Evolutionary conservation across 2,113 vertebrate genomes (phyloP).

Genomic region (Esox niger): DNA sequence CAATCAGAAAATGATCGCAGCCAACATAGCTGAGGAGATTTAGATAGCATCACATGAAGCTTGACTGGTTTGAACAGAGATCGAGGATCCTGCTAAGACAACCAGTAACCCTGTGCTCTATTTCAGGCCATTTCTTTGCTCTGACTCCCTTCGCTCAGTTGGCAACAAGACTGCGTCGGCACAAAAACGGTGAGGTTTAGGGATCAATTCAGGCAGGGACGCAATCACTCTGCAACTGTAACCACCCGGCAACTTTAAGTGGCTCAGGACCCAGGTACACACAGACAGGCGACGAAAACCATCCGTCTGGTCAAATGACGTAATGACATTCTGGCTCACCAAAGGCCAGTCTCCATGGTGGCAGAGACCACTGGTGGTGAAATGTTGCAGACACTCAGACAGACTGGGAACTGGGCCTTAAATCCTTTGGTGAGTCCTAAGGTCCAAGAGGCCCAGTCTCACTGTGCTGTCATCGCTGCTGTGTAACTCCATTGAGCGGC

Average conservation of each 20-base stretch:
- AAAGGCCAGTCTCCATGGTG: slow-evolving; percentile 15
- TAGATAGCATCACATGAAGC: neutral
- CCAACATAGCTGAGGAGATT: neutral
- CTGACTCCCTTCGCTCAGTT: neutral
- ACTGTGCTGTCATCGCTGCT: slow-evolving; percentile 6
- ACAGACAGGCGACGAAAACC: neutral
- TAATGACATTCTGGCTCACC: slow-evolving; percentile 16
- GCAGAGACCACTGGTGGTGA: slow-evolving; percentile 2
- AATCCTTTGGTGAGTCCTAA: neutral
- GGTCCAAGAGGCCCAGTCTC: neutral
- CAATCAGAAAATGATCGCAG: neutral
- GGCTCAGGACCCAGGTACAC: neutral
- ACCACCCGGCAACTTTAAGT: too few species aligned
- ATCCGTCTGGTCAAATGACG: neutral
- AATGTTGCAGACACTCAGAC: neutral
- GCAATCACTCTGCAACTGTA: too few species aligned
- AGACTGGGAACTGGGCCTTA: neutral
- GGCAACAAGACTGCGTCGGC: too few species aligned
- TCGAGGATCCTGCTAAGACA: neutral
- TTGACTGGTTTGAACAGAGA: neutral
- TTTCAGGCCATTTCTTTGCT: neutral
- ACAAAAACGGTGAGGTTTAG: too few species aligned
- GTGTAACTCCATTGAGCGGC: neutral
- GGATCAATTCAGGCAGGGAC: too few species aligned
- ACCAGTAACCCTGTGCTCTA: neutral